A percentile compares a stretch with the other conserved stretches of the same genome.
Conservation (phyloP, 2,888 invertebrate genomes). For the Tyria jacobaeae region DNA sequence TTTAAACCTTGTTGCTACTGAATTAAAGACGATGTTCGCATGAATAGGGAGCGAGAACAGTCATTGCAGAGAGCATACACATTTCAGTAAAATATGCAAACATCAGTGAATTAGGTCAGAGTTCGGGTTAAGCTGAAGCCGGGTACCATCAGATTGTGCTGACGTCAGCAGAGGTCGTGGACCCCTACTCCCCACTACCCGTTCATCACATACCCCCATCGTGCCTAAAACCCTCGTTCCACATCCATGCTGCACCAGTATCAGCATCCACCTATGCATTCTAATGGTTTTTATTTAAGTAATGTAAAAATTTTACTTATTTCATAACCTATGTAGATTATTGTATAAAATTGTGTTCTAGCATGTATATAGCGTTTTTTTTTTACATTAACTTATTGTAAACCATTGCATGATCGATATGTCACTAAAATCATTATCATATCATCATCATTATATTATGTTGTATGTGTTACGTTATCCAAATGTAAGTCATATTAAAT, state of each 20-base stretch:
- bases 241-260: slow-evolving; percentile 63
- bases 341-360: slow-evolving; percentile 4
- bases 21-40: slow-evolving; percentile 14
- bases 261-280: slow-evolving; percentile 41
- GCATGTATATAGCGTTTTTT: neutral
- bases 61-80: slow-evolving; percentile 29
- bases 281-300: slow-evolving; percentile 31
- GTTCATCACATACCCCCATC: slow-evolving; percentile 37
- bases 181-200: slow-evolving; percentile 63
- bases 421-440: too few relatives aligned
- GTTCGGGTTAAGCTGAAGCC: slow-evolving; percentile 78
- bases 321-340: neutral
- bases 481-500: too few relatives aligned
- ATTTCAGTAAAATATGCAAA: slow-evolving; percentile 51
- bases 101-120: slow-evolving; percentile 70
- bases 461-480: too few relatives aligned
- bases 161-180: slow-evolving; percentile 81
- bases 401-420: neutral
- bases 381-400: neutral
- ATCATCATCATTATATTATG: too few relatives aligned
- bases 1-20: slow-evolving; percentile 10
- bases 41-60: slow-evolving; percentile 11
- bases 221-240: slow-evolving; percentile 63
- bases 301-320: too few relatives aligned
- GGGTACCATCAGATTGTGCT: slow-evolving; percentile 87